Base-by-base conservation (phyloP, 2,113 vertebrate species). In the Fukomys damarensis region DNA sequence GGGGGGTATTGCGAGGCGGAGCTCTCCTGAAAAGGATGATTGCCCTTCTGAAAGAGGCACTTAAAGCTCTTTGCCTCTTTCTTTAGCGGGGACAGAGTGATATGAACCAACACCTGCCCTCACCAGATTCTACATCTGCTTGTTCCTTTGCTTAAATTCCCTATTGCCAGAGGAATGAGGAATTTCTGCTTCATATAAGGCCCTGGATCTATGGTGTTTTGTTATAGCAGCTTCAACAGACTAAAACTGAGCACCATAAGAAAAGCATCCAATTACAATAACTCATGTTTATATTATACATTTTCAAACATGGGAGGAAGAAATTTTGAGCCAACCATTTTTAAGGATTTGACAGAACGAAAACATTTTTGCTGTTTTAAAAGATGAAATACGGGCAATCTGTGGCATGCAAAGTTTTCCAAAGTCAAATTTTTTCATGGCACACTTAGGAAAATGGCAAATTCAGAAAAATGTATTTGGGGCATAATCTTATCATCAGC, bases 351-450 rank as follows among this genome's bases (percentile, higher is more conserved):
- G 72, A 82, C 1, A 76, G 26, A 86, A 85, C 63, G 89, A 58
- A 94, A 92, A 52, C 46, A 81, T 30, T 94, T 82, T 82, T 89
- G 20, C 68, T 81, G 3, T 65, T 88, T 96, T 76, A 85, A 93
- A 96, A 85, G 54, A 77, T 54, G 66, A 95, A 79, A 6, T 10
- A 43, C 9, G 3, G 43, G 35, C 41, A 74, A 88, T 56, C 30
- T 49, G 11, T 41, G 35, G 28, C 30, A 76, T 43, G 43, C 14
- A 68, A 84, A 87, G 43, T 41, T 38, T 90, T 76, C 52, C n/a
- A 52, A 35, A 56, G 56, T 94, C 49, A 92, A 92, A 11, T 61
- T n/a, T 56, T 84, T 83, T 35, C 19, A 7, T 63, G 28, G 32
- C 68, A 52, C 12, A 68, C 17, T 58, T 63, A 38, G 38, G 54